These are phyloP conservation scores for Brachyptera putata DNA, from an alignment of 2,888 invertebrate species.

Conservation along the genomic window DNA sequence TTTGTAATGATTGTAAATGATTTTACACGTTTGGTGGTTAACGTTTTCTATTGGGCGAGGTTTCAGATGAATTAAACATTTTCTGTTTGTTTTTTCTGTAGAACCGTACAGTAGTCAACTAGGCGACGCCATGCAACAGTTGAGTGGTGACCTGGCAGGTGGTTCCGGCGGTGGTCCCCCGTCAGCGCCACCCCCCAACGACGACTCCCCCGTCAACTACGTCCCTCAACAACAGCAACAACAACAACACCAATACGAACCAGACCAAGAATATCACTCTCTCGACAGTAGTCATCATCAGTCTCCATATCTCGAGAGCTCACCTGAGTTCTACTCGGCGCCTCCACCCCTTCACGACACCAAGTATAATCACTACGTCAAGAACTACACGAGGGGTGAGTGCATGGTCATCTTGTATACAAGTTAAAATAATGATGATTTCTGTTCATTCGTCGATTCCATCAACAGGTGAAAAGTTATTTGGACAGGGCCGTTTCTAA, in stretches of 20 bases:
- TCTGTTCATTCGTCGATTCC: too few species aligned
- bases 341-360: conserved; percentile 55
- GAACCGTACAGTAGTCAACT: conserved; percentile 39
- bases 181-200: conserved; percentile 28
- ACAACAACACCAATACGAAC: conserved; percentile 49
- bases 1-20: too few species aligned
- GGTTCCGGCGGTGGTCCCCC: conserved; percentile 38
- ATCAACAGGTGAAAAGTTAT: too few species aligned
- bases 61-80: too few species aligned
- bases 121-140: conserved; percentile 36
- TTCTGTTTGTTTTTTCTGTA: not conserved
- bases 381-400: conserved; percentile 54
- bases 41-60: too few species aligned
- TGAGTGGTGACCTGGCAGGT: conserved; percentile 29
- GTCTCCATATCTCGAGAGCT: conserved; percentile 59
- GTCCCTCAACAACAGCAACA: conserved; percentile 38
- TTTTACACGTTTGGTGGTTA: too few species aligned
- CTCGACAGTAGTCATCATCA: conserved; percentile 51
- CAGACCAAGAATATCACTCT: conserved; percentile 54
- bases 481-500: too few species aligned
- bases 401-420: not conserved
- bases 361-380: conserved; percentile 69
- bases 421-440: too few species aligned
- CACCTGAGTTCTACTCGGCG: conserved; percentile 70
- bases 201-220: conserved; percentile 38